Evolutionary conservation across 2,888 invertebrate genomes (phyloP), one percentile per base, ranked within the genome.

Genomic region (Siphlonurus alternatus): DNA sequence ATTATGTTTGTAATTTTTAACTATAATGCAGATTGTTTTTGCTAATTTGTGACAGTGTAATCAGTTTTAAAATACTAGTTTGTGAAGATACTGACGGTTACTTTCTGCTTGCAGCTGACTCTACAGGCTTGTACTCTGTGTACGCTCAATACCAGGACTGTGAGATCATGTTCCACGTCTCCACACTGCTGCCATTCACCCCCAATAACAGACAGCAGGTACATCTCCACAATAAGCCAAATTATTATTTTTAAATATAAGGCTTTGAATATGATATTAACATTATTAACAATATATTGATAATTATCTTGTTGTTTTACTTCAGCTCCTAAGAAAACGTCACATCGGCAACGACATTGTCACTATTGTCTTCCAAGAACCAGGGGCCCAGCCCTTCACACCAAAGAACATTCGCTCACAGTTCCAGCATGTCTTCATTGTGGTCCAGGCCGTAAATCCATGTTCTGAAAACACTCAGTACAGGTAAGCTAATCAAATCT

Each of bases 261-360:
- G 23, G 2, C n/a, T 38, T 23, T 7, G 20, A 1, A 1, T 53
- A 5, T 38, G 15, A 38, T 38, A 10, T 38, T 38, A 59, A 23
- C 19, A 18, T 51, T 54, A 19, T 23, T n/a, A n/a, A n/a, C n/a
- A n/a, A n/a, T n/a, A 2, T 22, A 19, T 25, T 60, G 1, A 7
- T 63, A 7, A 1, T 22, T 25, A 63, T 18, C 1, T 59, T 59
- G 63, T 61, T 67, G 65, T 62, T 67, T 62, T 63, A 53, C 74
- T 76, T 61, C 74, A 83, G 82, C 79, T 97, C 70, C 79, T 95
- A 70, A 81, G 97, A 68, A 97, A 97, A 76, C 84, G 97, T 24
- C 96, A 97, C 77, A 96, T 97, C 72, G 97, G 97, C 70, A 97
- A 97, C 75, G 96, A 97, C 78, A 96, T 97, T 74, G 96, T 97